Conservation (phyloP, 2,797 vertebrate genomes). For the Cynodonichthys magdalenae region DNA sequence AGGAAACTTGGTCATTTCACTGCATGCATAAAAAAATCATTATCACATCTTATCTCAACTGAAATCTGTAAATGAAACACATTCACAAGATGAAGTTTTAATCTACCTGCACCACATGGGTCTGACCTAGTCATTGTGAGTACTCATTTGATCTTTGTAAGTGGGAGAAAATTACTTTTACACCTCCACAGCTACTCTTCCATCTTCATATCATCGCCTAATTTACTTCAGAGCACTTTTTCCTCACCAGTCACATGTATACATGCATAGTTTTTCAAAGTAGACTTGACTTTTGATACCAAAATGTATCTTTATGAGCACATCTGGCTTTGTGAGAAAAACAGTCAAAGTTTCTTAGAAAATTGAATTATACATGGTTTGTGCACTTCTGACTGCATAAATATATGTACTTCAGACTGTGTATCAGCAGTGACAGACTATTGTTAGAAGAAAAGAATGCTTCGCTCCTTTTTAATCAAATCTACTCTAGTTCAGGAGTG, state of each 20-base stretch:
- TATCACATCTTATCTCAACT: constrained; percentile 50
- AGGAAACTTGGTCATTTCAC: constrained; percentile 14
- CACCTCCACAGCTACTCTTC: constrained; percentile 31
- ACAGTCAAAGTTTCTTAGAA: constrained; percentile 21
- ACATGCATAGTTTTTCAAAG: constrained; percentile 26
- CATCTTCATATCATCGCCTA: constrained; percentile 41
- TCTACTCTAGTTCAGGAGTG: constrained; percentile 52
- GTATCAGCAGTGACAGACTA: constrained; percentile 36
- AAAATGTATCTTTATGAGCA: not conserved
- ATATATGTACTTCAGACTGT: constrained; percentile 8
- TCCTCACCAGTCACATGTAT: constrained; percentile 41
- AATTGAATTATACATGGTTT: constrained; percentile 19
- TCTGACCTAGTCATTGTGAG: constrained; percentile 10
- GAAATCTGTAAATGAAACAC: constrained; percentile 58
- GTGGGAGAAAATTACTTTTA: constrained; percentile 45
- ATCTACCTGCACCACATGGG: constrained; percentile 27
- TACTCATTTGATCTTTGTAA: constrained; percentile 52
- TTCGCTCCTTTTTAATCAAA: constrained; percentile 54
- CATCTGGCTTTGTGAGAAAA: constrained; percentile 3
- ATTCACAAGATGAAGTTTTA: constrained; percentile 39
- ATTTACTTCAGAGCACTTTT: constrained; percentile 34
- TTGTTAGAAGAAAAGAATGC: constrained; percentile 45
- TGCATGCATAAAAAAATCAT: constrained; percentile 47
- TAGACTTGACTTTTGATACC: constrained; percentile 19
- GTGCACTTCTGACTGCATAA: constrained; percentile 4